A percentile compares a stretch with the other conserved stretches of the same genome.
These are phyloP conservation scores for Caenorhabditis briggsae DNA, from an alignment of 1,140 invertebrate species.

Conservation along the genomic window DNA sequence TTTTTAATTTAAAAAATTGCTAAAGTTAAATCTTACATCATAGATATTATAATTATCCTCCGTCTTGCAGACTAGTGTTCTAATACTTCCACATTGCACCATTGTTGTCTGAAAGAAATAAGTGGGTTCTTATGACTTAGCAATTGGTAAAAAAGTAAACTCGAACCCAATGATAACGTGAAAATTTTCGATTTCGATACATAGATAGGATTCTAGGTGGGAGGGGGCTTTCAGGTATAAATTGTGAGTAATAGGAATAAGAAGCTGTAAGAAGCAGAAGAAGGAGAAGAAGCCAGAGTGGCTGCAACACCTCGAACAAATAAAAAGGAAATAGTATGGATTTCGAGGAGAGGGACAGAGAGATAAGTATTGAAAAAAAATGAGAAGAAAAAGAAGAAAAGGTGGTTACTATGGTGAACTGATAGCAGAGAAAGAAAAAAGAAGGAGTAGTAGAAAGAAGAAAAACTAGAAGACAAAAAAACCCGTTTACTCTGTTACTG, in stretches of 20 bases:
- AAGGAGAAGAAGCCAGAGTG: not conserved
- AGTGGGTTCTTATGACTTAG: no score
- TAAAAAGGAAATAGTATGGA: not conserved
- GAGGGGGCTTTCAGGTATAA: no score
- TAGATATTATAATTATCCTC: conserved; percentile 30
- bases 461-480: not conserved
- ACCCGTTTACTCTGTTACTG: no score
- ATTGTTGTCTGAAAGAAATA: conserved; percentile 10
- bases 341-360: not conserved
- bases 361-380: not conserved
- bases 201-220: not conserved
- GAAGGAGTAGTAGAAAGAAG: not conserved
- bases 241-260: not conserved
- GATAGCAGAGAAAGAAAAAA: not conserved
- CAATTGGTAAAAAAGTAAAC: no score
- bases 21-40: not conserved
- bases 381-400: no score
- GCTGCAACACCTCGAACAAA: not conserved
- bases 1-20: not conserved
- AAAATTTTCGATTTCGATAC: conserved; percentile 38
- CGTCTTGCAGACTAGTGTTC: conserved; percentile 5
- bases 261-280: not conserved
- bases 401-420: conserved; percentile 38
- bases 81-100: conserved; percentile 31
- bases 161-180: conserved; percentile 28